These are phyloP conservation scores for Panonychus citri DNA, from an alignment of 1,140 invertebrate genomes.

Conservation along the genomic window DNA sequence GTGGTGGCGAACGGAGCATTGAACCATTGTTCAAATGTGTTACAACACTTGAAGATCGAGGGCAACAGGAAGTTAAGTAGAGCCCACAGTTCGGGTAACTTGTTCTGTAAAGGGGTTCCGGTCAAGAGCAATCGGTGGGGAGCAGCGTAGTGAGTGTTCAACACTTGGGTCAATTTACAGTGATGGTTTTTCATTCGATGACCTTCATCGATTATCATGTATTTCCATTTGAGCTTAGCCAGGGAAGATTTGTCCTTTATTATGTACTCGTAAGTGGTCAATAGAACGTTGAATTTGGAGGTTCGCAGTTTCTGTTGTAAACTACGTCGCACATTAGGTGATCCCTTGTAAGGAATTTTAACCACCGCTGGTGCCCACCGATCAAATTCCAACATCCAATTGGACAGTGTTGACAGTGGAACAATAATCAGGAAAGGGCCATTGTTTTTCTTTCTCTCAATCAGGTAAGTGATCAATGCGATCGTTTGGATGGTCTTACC, in stretches of 20 bases:
- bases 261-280: constrained; percentile 96
- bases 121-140: constrained; percentile 82
- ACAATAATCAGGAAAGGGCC: constrained; percentile 94
- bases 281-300: constrained; percentile 85
- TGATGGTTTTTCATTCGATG: constrained; percentile 99
- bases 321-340: constrained; percentile 53
- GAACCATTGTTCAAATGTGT: constrained; percentile 98
- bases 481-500: constrained; percentile 94
- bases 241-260: constrained; percentile 93
- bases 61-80: constrained; percentile 92
- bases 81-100: constrained; percentile 94
- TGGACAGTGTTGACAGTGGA: constrained; percentile 85
- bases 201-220: constrained; percentile 99
- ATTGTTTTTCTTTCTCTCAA: constrained; percentile 93
- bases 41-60: constrained; percentile 91
- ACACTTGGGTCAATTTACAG: constrained; percentile 79
- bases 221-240: constrained; percentile 90
- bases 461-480: constrained; percentile 78
- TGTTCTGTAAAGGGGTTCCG: constrained; percentile 88
- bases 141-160: constrained; percentile 88
- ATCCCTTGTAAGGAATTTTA: constrained; percentile 80
- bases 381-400: constrained; percentile 96
- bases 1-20: constrained; percentile 97
- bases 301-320: constrained; percentile 68
- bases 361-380: constrained; percentile 91